Conservation (phyloP, 2,888 invertebrate genomes). For the Platycheirus albimanus region DNA sequence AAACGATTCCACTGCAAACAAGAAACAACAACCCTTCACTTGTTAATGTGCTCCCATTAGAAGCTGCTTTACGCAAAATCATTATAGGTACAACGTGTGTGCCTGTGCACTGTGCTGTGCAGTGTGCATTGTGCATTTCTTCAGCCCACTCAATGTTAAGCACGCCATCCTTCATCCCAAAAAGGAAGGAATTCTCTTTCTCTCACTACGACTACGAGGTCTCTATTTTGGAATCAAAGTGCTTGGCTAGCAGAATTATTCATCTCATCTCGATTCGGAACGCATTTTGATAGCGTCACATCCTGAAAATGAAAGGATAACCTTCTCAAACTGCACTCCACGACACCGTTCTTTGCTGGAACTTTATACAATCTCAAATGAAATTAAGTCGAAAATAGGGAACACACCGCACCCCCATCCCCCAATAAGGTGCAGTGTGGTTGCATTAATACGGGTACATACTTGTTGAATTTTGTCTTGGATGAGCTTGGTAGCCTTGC, state of each 20-base stretch:
- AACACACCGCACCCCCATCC: no score
- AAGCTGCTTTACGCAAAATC: conserved; percentile 31
- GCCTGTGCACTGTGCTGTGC: no score
- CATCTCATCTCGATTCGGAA: background rate
- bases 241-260: conserved; percentile 49
- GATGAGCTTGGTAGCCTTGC: conserved; percentile 26
- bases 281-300: conserved; percentile 8
- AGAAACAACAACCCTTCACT: conserved; percentile 7
- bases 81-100: no score
- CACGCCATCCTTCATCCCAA: background rate
- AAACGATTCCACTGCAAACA: no score
- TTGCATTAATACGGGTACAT: conserved; percentile 24
- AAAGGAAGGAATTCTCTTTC: conserved; percentile 3
- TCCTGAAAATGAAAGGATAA: background rate
- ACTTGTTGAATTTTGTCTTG: conserved; percentile 50
- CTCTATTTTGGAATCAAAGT: conserved; percentile 22
- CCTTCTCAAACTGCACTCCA: background rate
- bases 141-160: background rate
- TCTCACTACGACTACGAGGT: background rate
- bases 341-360: background rate
- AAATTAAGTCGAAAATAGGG: background rate
- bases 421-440: no score
- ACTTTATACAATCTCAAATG: background rate
- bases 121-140: no score
- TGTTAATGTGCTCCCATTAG: conserved; percentile 22